Conservation (phyloP, 1,140 invertebrate genomes). For the Panulirus ornatus region DNA sequence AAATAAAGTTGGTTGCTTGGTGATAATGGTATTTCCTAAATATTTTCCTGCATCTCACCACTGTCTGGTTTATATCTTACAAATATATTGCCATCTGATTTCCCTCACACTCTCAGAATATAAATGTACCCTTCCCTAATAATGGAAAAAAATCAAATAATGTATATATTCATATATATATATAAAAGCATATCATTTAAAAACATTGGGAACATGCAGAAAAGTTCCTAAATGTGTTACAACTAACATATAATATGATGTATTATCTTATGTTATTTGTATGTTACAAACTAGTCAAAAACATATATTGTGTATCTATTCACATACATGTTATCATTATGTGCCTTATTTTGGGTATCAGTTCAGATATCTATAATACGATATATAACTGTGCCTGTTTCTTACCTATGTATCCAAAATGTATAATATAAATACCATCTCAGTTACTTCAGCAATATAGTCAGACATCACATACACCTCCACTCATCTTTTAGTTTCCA, state of each 20-base stretch:
- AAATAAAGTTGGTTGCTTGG: not conserved
- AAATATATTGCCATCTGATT: not conserved
- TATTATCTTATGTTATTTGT: not conserved
- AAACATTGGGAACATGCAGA: not conserved
- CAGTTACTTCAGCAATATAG: not conserved
- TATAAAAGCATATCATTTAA: not conserved
- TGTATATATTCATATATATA: slow-evolving; percentile 48
- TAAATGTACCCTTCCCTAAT: not conserved
- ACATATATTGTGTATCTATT: not conserved
- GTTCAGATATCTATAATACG: too few species aligned
- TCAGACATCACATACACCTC: not conserved
- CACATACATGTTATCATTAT: not conserved
- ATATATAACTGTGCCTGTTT: not conserved
- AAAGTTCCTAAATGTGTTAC: not conserved
- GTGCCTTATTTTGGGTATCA: not conserved
- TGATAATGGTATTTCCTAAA: not conserved
- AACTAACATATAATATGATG: not conserved
- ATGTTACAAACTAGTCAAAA: not conserved
- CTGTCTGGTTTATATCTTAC: not conserved
- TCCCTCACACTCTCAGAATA: not conserved
- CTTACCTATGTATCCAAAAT: not conserved
- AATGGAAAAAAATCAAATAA: slow-evolving; percentile 1
- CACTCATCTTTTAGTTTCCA: not conserved
- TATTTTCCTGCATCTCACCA: not conserved
- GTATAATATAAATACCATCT: not conserved